These are phyloP conservation scores for Sceloporus tristichus DNA, from an alignment of 2,113 vertebrate genomes.

Conservation along the genomic window DNA sequence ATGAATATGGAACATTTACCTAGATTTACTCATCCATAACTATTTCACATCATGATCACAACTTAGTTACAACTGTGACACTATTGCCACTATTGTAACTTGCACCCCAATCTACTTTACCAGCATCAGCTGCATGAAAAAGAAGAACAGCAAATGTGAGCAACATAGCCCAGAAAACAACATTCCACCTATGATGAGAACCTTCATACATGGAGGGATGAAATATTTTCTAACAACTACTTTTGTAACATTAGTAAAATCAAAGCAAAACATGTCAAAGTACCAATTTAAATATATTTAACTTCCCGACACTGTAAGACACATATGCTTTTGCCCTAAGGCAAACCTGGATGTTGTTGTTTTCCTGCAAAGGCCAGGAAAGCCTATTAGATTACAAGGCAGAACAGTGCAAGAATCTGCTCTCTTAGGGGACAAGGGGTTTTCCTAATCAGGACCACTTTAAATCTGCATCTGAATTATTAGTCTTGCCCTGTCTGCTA, in stretches of 20 bases:
- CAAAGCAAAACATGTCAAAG: slow-evolving; percentile 73
- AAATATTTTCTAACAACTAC: slow-evolving; percentile 55
- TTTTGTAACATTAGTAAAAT: slow-evolving; percentile 64
- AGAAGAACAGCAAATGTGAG: too few species aligned
- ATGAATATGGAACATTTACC: too few species aligned
- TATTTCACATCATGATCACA: too few species aligned
- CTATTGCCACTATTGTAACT: too few species aligned
- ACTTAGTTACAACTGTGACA: too few species aligned
- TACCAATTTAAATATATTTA: slow-evolving; percentile 68
- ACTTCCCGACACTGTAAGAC: slow-evolving; percentile 62
- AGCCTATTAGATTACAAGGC: slow-evolving; percentile 72
- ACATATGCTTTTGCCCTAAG: slow-evolving; percentile 65
- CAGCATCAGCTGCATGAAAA: too few species aligned
- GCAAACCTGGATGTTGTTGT: slow-evolving; percentile 35
- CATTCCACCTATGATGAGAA: fast-evolving
- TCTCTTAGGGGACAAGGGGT: slow-evolving; percentile 56
- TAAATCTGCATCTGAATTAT: slow-evolving; percentile 74
- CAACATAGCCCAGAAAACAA: too few species aligned
- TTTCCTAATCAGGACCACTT: slow-evolving; percentile 72
- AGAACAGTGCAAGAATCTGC: slow-evolving; percentile 48
- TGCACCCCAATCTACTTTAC: too few species aligned
- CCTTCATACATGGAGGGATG: not conserved
- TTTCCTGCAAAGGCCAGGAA: slow-evolving; percentile 1
- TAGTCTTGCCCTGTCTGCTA: slow-evolving; percentile 60
- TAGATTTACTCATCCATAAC: too few species aligned